Evolutionary conservation across 2,113 vertebrate genomes (phyloP), one percentile per base, ranked within the genome.

Genomic region (Nettapus auritus): DNA sequence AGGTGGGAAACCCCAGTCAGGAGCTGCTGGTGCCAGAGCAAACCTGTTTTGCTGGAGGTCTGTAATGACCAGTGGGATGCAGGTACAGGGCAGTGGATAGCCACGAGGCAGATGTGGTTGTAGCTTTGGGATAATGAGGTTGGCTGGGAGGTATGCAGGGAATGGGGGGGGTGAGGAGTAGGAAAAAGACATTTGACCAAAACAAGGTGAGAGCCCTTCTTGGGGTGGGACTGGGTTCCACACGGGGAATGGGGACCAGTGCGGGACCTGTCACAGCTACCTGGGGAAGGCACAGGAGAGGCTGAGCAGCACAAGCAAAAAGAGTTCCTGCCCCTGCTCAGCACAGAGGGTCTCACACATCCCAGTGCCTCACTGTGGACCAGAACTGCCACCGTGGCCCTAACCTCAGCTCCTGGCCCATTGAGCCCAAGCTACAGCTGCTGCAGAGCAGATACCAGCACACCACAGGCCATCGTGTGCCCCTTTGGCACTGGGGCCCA

Each of bases 41-140:
- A 60, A 67, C 38, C 19, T 60, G 36, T 8, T 46, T 53, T 48
- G 20, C 44, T 23, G 55, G 31, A 36, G 55, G 29, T 11, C 55
- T n/a, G 40, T 34, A 62, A 69, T 38, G 29, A 40, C 52, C 8
- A 23, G 23, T 3, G 0, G 21, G 26, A 26, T 31, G 17, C 53
- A 44, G 26, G 31, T 46, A 3, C 20, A 28, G 34, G 56, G 16
- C 33, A 69, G 36, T 25, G 33, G 15, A 13, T 0, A 4, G 46
- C 34, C 23, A 8, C 0, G 0, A 25, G 3, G 4, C 20, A 42
- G 14, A 11, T 48, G 38, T 69, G 29, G 23, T 21, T 59, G 56
- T 48, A 36, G n/a, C 14, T 26, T 31, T 1, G 5, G 34, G 29
- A 44, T 20, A 40, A 19, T 8, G 28, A 29, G 42, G 13, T 16